Evolutionary conservation across 2,113 vertebrate genomes (phyloP), one percentile per base, ranked within the genome.

Genomic region (Morone saxatilis): DNA sequence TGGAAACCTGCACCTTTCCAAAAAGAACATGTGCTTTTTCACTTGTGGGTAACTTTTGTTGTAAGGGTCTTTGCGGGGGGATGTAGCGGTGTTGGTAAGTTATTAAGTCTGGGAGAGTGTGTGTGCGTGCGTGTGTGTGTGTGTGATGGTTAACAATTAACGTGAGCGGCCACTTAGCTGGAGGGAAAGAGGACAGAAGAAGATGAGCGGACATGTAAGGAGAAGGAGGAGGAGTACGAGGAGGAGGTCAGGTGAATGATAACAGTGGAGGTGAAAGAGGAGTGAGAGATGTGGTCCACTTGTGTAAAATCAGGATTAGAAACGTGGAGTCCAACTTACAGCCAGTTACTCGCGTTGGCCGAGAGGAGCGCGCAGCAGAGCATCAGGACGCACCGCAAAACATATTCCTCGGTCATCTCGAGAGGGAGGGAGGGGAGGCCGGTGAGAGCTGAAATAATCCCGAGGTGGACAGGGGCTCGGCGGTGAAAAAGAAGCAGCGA

Each of bases 321-420:
- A 72, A 57, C 40, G 50, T 43, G 38, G 69, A 85, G 61, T 88
- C 61, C 36, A 73, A 99, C 98, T 98, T 96, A 98, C 98, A 99
- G 96, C 98, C 98, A 99, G 97, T 98, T 99, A 95, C 97, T 98
- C 81, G 97, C 97, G 93, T 97, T 96, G 92, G 97, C 97, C 59
- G 97, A 98, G 94, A 98, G 96, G 87, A 98, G 97, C 83, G 97
- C 97, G 77, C 98, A 96, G 95, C 97, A 97, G 88, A 99, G 96
- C 94, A 98, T 96, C 96, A 98, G 96, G 94, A 97, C 94, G 86
- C 97, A 98, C 86, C 97, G 97, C 94, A 97, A 90, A 82, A 95
- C 96, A 93, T 95, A 96, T 86, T 96, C 97, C 92, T 96, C 96
- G 89, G 95, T 97, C 98, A 99, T 98, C 88, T 94, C 93, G 91